Conservation (phyloP, 2,113 vertebrate genomes). For the Brachionichthys hirsutus region DNA sequence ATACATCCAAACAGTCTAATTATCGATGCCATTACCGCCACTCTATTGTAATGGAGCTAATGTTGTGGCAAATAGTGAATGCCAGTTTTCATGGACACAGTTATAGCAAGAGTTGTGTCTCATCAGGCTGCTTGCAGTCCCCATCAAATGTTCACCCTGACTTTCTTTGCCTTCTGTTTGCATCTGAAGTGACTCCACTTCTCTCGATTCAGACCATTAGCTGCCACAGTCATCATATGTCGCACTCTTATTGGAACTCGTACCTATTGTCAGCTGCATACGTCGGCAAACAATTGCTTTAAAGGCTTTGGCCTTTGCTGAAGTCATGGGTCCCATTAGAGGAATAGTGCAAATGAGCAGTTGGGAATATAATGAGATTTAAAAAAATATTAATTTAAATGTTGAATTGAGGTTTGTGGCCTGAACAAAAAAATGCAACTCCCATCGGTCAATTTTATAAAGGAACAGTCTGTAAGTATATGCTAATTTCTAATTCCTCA, state of each 20-base stretch:
- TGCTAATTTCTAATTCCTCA: too few species aligned
- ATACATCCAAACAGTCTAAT: conserved; percentile 63
- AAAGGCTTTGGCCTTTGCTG: conserved; percentile 10
- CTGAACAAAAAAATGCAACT: conserved; percentile 19
- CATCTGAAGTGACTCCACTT: conserved; percentile 39
- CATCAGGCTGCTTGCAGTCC: conserved; percentile 41
- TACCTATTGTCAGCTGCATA: conserved; percentile 37
- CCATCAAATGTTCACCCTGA: conserved; percentile 22
- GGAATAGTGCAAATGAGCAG: conserved; percentile 32
- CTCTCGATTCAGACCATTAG: conserved; percentile 65
- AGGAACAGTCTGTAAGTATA: not conserved
- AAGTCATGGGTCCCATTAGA: conserved; percentile 28
- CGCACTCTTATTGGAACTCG: conserved; percentile 43
- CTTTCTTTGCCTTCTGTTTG: conserved; percentile 44
- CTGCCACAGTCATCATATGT: conserved; percentile 39
- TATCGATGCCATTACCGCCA: conserved; percentile 56
- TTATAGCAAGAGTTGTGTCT: conserved; percentile 48
- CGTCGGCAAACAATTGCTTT: conserved; percentile 15
- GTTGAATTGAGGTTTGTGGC: conserved; percentile 18
- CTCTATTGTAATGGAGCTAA: conserved; percentile 62
- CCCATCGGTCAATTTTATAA: not conserved
- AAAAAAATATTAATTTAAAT: conserved; percentile 20
- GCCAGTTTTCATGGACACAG: conserved; percentile 45
- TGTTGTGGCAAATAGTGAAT: conserved; percentile 67
- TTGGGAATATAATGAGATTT: conserved; percentile 36